A percentile compares a stretch with the other conserved stretches of the same genome.
These are phyloP conservation scores for Trogon melanurus DNA, from an alignment of 2,113 vertebrate genomes.

Conservation along the genomic window DNA sequence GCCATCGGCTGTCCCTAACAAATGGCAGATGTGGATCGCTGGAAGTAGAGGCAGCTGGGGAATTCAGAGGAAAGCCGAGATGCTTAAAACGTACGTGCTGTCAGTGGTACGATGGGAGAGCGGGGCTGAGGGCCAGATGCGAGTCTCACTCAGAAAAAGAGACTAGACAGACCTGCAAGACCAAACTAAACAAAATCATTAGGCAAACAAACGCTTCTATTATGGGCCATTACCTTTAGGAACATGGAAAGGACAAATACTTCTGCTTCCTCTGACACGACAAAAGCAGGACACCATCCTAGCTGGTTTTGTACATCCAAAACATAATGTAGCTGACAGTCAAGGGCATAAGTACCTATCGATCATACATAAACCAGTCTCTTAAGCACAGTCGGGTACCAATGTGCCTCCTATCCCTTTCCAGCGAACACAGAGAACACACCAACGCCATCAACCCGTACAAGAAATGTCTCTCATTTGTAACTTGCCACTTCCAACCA, in stretches of 20 bases:
- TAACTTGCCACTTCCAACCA: background rate
- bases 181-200: background rate
- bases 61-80: constrained; percentile 19
- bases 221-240: background rate
- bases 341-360: background rate
- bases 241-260: background rate
- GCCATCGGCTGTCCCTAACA: constrained; percentile 31
- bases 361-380: background rate
- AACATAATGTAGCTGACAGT: background rate
- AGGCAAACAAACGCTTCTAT: background rate
- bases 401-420: background rate
- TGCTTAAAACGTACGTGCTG: background rate
- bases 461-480: background rate
- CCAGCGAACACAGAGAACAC: background rate
- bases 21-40: constrained; percentile 28
- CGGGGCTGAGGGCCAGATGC: background rate
- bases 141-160: background rate
- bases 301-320: background rate
- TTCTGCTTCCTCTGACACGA: background rate
- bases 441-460: background rate
- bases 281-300: background rate
- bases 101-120: background rate
- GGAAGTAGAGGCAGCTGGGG: constrained; percentile 2
- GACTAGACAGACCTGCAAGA: background rate
- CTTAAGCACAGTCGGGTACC: background rate